Percentiles rank a stretch among this genome's conserved stretches.
Evolutionary conservation across 1,140 invertebrate genomes (phyloP).

Genomic region (Diorhabda sublineata): DNA sequence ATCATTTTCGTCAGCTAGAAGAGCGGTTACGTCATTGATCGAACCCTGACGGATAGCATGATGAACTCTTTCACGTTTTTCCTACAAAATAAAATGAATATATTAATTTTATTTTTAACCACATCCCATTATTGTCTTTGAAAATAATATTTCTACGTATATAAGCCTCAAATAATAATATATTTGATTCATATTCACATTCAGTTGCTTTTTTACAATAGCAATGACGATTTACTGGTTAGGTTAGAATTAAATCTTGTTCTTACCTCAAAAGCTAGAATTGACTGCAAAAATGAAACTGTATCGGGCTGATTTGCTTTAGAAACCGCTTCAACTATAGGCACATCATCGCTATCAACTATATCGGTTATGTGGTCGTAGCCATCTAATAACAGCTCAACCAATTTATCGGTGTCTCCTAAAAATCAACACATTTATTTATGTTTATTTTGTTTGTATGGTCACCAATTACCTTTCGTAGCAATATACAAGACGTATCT

Average conservation of each 20-base stretch:
- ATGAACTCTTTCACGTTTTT: conserved; percentile 72
- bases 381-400: conserved; percentile 74
- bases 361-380: conserved; percentile 84
- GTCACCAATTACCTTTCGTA: conserved; percentile 58
- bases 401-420: conserved; percentile 74
- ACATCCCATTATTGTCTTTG: too few relatives aligned
- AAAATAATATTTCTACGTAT: too few relatives aligned
- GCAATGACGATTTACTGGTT: too few relatives aligned
- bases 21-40: conserved; percentile 55
- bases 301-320: conserved; percentile 62
- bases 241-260: too few relatives aligned
- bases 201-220: too few relatives aligned
- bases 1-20: conserved; percentile 56
- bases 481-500: conserved; percentile 71
- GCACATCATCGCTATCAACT: conserved; percentile 61
- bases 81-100: conserved; percentile 47
- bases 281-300: conserved; percentile 61
- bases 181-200: too few relatives aligned
- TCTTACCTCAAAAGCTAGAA: conserved; percentile 68
- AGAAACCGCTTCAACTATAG: conserved; percentile 64
- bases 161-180: too few relatives aligned
- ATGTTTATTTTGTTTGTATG: too few relatives aligned
- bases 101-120: too few relatives aligned
- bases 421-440: conserved; percentile 20
- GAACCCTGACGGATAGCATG: conserved; percentile 66